phyloP scores from a whole-genome alignment of 1,140 invertebrate genomes.

The Leptinotarsa defecta region DNA sequence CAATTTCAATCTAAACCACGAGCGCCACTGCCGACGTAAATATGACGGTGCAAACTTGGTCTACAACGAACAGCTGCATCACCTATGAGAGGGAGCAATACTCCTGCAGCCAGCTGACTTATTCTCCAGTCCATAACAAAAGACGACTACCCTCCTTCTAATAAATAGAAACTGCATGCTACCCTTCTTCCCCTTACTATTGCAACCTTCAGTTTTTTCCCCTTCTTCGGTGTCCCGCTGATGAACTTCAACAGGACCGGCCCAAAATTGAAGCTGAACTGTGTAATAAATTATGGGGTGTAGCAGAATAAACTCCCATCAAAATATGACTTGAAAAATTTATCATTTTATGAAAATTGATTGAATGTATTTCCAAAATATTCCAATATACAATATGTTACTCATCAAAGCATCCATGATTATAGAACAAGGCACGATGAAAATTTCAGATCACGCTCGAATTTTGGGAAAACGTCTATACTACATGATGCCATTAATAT shows the following conservation, averaged over 20 bases:
- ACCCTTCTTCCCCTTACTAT: slow-evolving; percentile 43
- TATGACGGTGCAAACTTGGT: slow-evolving; percentile 27
- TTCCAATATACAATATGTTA: too few relatives aligned
- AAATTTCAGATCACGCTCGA: too few relatives aligned
- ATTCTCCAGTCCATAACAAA: slow-evolving; percentile 40
- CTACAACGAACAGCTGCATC: slow-evolving; percentile 37
- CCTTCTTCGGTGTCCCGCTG: slow-evolving; percentile 26
- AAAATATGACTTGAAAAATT: too few relatives aligned
- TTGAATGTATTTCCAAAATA: too few relatives aligned
- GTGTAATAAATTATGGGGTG: background rate
- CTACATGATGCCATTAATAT: too few relatives aligned
- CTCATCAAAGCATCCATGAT: too few relatives aligned
- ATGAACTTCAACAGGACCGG: slow-evolving; percentile 26
- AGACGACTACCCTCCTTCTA: slow-evolving; percentile 39
- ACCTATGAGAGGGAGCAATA: slow-evolving; percentile 28
- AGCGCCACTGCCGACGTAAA: slow-evolving; percentile 31
- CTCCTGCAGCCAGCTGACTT: slow-evolving; percentile 42
- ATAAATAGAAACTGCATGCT: slow-evolving; percentile 32
- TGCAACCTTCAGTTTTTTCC: slow-evolving; percentile 34
- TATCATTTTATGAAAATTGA: too few relatives aligned
- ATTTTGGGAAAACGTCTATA: too few relatives aligned
- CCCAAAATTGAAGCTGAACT: slow-evolving; percentile 18
- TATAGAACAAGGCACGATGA: too few relatives aligned
- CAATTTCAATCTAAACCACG: background rate
- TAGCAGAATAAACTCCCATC: too few relatives aligned